Evolutionary conservation across 1,140 invertebrate species (phyloP), one percentile per base, ranked within the genome.

Genomic region (Drosophila nannoptera): DNA sequence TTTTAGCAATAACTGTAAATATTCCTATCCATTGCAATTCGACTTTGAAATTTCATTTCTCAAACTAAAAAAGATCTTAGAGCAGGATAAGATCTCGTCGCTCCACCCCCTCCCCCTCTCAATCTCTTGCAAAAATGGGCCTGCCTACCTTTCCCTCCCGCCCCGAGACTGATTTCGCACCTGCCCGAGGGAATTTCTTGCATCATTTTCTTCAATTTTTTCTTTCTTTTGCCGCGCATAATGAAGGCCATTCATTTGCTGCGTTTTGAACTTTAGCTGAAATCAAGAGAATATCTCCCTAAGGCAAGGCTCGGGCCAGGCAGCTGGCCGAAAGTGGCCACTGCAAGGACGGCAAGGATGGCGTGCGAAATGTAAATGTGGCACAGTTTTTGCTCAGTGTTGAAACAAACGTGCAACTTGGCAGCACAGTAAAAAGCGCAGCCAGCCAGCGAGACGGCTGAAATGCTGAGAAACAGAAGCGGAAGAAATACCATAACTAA

Each of bases 401-500:
- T 22, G 75, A 74, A 83, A 82, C 70, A 83, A 82, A 82, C 75
- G 77, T 81, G 66, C 70, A 68, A 71, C 65, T 66, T 60, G 7
- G 32, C 22, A 45, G 63, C 49, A 16, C 59, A 4, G 22, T 48
- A 73, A 80, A 82, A 83, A 84, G 80, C 75, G 73, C 75, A 83
- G 52, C 65, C 67, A 62, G 56, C 55, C 50, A 22, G 43, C 12
- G 43, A 46, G 45, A 75, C 60, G 70, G 46, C 32, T 69, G 52
- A 43, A 42, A 42, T 42, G 32, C 36, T 12, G 54, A 36, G 43
- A 48, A 45, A 49, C 58, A 74, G 73, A 69, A 72, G 56, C 64
- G 77, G 75, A 84, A 86, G 81, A 86, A 77, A 86, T 86, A 86
- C 77, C 81, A 86, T 86, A 86, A 86, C 81, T 86, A 86, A 86